Conservation (phyloP, 2,797 vertebrate species). For the Taenioides sp. region DNA sequence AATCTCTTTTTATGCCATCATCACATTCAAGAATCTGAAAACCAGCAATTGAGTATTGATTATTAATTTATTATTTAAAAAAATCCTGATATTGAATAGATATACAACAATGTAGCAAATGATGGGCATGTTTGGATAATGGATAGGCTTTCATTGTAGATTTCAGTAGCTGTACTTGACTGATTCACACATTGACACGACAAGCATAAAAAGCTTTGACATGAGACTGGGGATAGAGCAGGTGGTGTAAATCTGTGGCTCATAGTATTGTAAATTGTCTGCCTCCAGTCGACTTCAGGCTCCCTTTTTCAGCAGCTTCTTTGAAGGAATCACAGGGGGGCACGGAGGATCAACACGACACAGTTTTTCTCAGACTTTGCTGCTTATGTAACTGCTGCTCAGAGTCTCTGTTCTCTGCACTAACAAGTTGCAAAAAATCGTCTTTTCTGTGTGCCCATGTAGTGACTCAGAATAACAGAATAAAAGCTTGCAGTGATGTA, state of each 20-base stretch:
- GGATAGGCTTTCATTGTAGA: not conserved
- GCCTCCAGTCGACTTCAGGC: constrained; percentile 36
- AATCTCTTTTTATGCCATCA: too few species aligned
- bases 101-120: not conserved
- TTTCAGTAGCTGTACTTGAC: constrained; percentile 18
- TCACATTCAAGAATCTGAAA: too few species aligned
- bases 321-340: constrained; percentile 62
- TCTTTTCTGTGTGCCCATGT: constrained; percentile 18
- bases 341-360: constrained; percentile 45
- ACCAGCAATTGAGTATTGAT: not conserved
- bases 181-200: constrained; percentile 8
- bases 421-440: constrained; percentile 44
- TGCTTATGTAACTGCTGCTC: constrained; percentile 60
- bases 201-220: constrained; percentile 15
- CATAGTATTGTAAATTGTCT: constrained; percentile 34
- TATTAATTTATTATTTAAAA: not conserved
- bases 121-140: not conserved
- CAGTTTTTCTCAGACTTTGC: constrained; percentile 53
- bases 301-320: constrained; percentile 53
- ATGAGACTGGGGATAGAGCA: constrained; percentile 5
- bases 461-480: not conserved
- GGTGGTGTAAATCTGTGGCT: constrained; percentile 18
- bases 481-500: constrained; percentile 4
- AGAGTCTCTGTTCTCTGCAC: constrained; percentile 50
- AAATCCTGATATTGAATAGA: not conserved